Conservation (phyloP, 1,140 invertebrate species). For the Drosophila virilis region DNA sequence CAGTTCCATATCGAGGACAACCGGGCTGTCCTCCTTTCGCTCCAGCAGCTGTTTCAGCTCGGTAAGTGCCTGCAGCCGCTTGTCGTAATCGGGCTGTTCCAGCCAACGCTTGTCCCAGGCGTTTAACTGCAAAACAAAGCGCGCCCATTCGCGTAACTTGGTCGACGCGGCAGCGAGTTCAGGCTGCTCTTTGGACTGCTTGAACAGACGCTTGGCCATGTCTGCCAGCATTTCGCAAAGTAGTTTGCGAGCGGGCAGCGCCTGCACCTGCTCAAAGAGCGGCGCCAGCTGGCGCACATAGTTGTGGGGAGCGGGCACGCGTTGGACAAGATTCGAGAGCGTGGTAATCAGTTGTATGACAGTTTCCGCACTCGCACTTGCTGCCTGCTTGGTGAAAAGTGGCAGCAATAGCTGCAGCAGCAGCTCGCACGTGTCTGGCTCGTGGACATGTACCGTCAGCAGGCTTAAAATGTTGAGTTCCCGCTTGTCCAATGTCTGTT, state of each 20-base stretch:
- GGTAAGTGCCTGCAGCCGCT: conserved; percentile 90
- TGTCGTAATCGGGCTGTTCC: conserved; percentile 96
- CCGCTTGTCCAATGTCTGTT: conserved; percentile 86
- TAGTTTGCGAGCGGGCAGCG: conserved; percentile 87
- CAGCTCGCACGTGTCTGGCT: conserved; percentile 88
- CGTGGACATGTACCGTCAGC: conserved; percentile 89
- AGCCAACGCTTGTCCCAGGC: conserved; percentile 93
- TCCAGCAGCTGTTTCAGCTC: conserved; percentile 85
- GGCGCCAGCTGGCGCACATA: conserved; percentile 89
- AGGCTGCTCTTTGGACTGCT: conserved; percentile 42
- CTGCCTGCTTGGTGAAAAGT: conserved; percentile 88
- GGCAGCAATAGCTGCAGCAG: conserved; percentile 90
- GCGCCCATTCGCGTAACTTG: conserved; percentile 83
- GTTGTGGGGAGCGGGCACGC: conserved; percentile 87
- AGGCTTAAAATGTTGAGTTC: conserved; percentile 92
- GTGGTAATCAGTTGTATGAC: conserved; percentile 89
- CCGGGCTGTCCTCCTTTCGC: conserved; percentile 52
- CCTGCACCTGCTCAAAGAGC: conserved; percentile 87
- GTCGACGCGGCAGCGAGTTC: conserved; percentile 4
- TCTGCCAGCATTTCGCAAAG: conserved; percentile 86
- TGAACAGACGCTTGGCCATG: conserved; percentile 85
- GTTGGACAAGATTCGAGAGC: conserved; percentile 89
- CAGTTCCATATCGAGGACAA: conserved; percentile 87
- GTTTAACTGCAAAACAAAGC: conserved; percentile 90
- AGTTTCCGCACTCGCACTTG: conserved; percentile 85